A percentile compares a stretch with the other conserved stretches of the same genome.
Conservation (phyloP, 2,888 invertebrate genomes). For the Polietes domitor region DNA sequence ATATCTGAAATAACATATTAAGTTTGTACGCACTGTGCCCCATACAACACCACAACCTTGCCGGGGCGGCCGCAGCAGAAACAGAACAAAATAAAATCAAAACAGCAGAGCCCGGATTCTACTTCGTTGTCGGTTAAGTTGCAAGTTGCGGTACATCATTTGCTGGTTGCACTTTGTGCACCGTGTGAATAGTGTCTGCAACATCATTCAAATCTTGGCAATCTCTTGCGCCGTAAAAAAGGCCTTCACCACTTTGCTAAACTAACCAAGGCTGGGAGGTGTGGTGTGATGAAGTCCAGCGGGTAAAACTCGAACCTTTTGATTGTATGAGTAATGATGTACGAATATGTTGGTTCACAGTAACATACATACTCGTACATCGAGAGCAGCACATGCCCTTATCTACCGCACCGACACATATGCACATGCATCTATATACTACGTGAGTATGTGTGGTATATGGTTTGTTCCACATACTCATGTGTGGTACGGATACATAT, state of each 20-base stretch:
- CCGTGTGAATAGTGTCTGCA: conserved; percentile 26
- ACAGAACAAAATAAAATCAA: not conserved
- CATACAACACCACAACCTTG: conserved; percentile 39
- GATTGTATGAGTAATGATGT: conserved; percentile 26
- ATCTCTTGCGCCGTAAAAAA: conserved; percentile 11
- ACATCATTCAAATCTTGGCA: conserved; percentile 52
- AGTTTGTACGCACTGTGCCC: too few relatives aligned
- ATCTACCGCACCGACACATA: not conserved
- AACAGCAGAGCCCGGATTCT: not conserved
- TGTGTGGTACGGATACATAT: not conserved
- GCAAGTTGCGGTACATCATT: conserved; percentile 18
- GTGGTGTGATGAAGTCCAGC: too few relatives aligned
- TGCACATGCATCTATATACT: not conserved
- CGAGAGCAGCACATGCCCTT: too few relatives aligned
- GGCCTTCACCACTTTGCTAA: conserved; percentile 14
- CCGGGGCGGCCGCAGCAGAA: not conserved
- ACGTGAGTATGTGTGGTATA: not conserved
- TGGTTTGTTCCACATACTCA: not conserved
- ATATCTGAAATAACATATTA: too few relatives aligned
- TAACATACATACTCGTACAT: too few relatives aligned
- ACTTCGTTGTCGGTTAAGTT: not conserved
- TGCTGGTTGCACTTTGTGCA: conserved; percentile 1
- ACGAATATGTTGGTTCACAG: too few relatives aligned
- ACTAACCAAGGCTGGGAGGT: not conserved
- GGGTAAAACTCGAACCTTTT: not conserved